Percentiles rank a stretch among this genome's conserved stretches.
These are phyloP conservation scores for Coracopsis vasa DNA, from an alignment of 2,113 vertebrate genomes.

Conservation along the genomic window DNA sequence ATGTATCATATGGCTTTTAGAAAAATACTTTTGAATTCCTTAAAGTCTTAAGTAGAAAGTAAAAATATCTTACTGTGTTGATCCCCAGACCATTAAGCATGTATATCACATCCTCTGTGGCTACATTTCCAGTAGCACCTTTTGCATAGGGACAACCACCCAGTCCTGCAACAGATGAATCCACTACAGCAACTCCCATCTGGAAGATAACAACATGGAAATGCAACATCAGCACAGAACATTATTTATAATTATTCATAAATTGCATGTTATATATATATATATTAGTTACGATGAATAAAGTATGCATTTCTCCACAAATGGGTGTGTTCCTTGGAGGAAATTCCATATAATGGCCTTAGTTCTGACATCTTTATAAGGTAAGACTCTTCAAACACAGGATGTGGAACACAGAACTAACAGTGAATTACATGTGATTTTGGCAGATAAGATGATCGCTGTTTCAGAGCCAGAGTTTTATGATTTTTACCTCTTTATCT, in stretches of 20 bases:
- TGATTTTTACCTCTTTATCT: background rate
- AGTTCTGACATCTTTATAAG: background rate
- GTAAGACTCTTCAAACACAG: background rate
- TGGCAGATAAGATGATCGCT: background rate
- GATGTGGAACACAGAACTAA: background rate
- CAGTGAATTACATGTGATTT: background rate
- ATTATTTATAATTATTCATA: background rate
- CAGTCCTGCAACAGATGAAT: slow-evolving; percentile 90
- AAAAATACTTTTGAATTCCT: background rate
- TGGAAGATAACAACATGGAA: slow-evolving; percentile 71
- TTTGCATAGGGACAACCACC: slow-evolving; percentile 93
- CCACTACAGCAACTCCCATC: slow-evolving; percentile 93
- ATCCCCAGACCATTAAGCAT: slow-evolving; percentile 94
- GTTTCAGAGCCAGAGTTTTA: background rate
- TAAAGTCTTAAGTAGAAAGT: background rate
- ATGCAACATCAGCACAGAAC: background rate
- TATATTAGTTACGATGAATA: background rate
- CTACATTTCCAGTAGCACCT: slow-evolving; percentile 93
- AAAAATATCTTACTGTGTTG: slow-evolving; percentile 84
- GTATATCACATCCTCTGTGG: slow-evolving; percentile 93
- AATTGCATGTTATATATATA: background rate
- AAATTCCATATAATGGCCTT: background rate
- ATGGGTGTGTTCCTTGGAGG: background rate
- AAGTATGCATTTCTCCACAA: background rate
- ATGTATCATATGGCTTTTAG: accelerated